Percentiles rank a stretch among this genome's conserved stretches.
Evolutionary conservation across 2,113 vertebrate genomes (phyloP).

Genomic region (Myrmecobius fasciatus): DNA sequence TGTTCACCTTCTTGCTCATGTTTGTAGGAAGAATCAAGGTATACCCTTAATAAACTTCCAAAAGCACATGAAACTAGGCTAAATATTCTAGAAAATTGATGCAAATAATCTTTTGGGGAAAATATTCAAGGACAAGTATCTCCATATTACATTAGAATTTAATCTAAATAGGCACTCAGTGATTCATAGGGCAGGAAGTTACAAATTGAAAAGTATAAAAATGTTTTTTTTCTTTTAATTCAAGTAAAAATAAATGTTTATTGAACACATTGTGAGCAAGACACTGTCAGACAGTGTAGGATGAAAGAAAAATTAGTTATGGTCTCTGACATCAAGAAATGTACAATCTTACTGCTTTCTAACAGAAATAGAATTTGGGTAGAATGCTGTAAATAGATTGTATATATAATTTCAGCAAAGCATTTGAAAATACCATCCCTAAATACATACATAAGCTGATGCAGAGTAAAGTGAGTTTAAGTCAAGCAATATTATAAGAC

Average conservation of each 20-base stretch:
- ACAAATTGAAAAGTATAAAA: background rate
- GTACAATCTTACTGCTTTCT: background rate
- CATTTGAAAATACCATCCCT: background rate
- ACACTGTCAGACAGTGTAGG: background rate
- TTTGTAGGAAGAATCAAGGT: background rate
- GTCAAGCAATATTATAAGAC: background rate
- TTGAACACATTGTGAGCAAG: background rate
- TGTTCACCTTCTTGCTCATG: background rate
- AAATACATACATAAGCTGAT: background rate
- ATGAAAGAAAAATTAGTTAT: background rate
- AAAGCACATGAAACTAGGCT: background rate
- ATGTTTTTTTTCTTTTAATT: background rate
- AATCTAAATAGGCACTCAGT: background rate
- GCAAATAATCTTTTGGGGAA: constrained; percentile 3
- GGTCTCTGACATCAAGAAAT: background rate
- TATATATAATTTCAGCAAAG: background rate
- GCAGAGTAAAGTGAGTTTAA: background rate
- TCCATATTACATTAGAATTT: background rate
- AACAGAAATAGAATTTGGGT: background rate
- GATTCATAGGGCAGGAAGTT: background rate
- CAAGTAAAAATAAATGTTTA: background rate
- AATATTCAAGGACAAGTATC: background rate
- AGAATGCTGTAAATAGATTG: background rate
- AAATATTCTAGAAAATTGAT: background rate
- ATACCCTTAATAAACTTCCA: background rate